Evolutionary conservation across 2,888 invertebrate genomes (phyloP).

Genomic region (Clanis bilineata): DNA sequence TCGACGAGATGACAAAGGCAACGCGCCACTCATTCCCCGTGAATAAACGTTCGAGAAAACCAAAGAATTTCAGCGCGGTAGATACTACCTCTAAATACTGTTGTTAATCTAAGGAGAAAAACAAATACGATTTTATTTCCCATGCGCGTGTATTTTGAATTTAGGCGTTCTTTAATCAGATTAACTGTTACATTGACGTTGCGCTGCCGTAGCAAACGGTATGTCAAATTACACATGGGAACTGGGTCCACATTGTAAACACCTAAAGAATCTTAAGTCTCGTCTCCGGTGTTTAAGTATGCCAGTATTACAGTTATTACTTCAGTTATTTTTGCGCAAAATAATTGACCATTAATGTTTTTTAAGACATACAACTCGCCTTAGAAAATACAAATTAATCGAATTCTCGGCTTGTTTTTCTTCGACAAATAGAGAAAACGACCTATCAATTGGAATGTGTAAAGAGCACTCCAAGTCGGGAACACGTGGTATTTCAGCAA

Average conservation of each 20-base stretch:
- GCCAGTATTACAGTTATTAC: constrained; percentile 2
- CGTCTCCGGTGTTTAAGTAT: constrained; percentile 12
- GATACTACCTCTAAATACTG: too few relatives aligned
- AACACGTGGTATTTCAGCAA: constrained; percentile 68
- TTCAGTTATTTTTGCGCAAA: background rate
- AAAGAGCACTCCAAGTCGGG: constrained; percentile 58
- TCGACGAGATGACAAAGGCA: background rate
- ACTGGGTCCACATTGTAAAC: constrained; percentile 71
- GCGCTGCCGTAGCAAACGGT: constrained; percentile 68
- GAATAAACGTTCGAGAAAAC: constrained; percentile 29
- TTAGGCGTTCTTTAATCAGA: constrained; percentile 60
- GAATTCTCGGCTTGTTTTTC: background rate
- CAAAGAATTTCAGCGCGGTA: too few relatives aligned
- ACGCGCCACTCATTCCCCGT: background rate
- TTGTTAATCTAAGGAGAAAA: too few relatives aligned
- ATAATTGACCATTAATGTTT: background rate
- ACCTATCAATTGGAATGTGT: constrained; percentile 31
- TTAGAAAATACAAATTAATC: background rate
- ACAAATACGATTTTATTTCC: constrained; percentile 48
- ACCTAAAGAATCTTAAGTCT: constrained; percentile 47
- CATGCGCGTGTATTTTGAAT: constrained; percentile 50
- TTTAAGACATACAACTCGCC: background rate
- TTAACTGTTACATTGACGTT: constrained; percentile 66
- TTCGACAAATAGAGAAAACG: constrained; percentile 20
- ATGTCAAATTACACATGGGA: constrained; percentile 76